Conservation (phyloP, 2,797 vertebrate species). For the Acipenser oxyrinchus region DNA sequence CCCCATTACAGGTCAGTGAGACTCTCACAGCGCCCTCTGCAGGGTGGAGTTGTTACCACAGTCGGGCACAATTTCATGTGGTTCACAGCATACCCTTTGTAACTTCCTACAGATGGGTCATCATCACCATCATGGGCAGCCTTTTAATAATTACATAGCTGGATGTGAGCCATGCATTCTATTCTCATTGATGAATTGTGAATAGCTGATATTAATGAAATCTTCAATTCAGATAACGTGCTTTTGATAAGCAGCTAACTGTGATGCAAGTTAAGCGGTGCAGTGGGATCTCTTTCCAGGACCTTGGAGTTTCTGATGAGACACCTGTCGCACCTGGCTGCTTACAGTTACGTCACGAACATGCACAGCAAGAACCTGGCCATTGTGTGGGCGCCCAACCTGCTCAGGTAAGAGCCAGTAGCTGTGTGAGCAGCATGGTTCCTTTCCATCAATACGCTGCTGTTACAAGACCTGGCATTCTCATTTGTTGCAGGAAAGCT, state of each 20-base stretch:
- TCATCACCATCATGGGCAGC: background rate
- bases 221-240: too few species aligned
- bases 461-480: too few species aligned
- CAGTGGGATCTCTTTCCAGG: slow-evolving; percentile 50
- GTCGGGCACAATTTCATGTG: background rate
- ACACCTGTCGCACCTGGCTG: slow-evolving; percentile 83
- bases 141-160: too few species aligned
- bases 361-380: slow-evolving; percentile 98
- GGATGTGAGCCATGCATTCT: too few species aligned
- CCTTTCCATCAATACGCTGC: background rate
- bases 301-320: slow-evolving; percentile 98
- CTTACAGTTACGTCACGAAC: slow-evolving; percentile 93
- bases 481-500: too few species aligned
- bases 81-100: too few species aligned
- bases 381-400: slow-evolving; percentile 97
- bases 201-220: too few species aligned
- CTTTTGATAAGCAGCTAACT: background rate
- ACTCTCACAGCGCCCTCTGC: slow-evolving; percentile 35
- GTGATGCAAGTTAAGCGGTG: too few species aligned
- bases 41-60: slow-evolving; percentile 18
- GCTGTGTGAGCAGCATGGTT: background rate
- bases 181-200: too few species aligned
- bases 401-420: slow-evolving; percentile 68
- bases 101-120: background rate
- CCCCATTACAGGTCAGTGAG: slow-evolving; percentile 87